Evolutionary conservation across 2,113 vertebrate genomes (phyloP), one percentile per base, ranked within the genome.

Genomic region (Cryptotis parvus): DNA sequence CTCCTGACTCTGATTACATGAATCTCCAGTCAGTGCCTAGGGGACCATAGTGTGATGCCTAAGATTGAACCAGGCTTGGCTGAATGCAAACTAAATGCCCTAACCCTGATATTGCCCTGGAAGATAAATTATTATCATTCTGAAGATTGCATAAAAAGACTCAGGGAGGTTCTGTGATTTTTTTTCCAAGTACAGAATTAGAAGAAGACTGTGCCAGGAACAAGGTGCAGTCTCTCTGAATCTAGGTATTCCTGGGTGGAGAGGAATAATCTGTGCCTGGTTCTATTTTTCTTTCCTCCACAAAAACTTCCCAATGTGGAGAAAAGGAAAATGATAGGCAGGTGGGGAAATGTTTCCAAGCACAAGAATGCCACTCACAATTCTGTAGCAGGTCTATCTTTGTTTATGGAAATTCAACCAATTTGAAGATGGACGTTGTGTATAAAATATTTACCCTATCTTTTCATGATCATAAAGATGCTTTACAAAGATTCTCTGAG

Each of bases 401-500:
- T 49, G 49, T 39, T 69, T 2, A 61, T 24, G 58, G n/a, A 61
- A 61, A 12, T 65, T 58, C 18, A 58, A 58, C 55, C 63, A 31
- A 65, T 29, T 65, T 29, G 9, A 65, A 29, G 10, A 49, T 49
- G 45, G 9, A 49, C 55, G 24, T 58, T 22, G 20, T 24, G 3
- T 24, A 58, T 58, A 27, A 65, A 65, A 65, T n/a, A 65, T 8
- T 31, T 65, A 10, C 61, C 29, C 35, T 41, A 61, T 33, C 14
- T 15, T 22, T 33, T 55, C 69, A 37, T 37, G 80, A 35, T 65
- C 84, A 81, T 80, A 68, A 83, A 87, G 73, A 74, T 35, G 27
- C 55, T 89, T 86, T 86, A 6, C 81, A 92, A 87, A 78, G 49
- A 92, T 83, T 0, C 18, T 49, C 83, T 80, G 33, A 85, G 69